These are phyloP conservation scores for Centropus unirufus DNA, from an alignment of 2,113 vertebrate genomes.

Conservation along the genomic window DNA sequence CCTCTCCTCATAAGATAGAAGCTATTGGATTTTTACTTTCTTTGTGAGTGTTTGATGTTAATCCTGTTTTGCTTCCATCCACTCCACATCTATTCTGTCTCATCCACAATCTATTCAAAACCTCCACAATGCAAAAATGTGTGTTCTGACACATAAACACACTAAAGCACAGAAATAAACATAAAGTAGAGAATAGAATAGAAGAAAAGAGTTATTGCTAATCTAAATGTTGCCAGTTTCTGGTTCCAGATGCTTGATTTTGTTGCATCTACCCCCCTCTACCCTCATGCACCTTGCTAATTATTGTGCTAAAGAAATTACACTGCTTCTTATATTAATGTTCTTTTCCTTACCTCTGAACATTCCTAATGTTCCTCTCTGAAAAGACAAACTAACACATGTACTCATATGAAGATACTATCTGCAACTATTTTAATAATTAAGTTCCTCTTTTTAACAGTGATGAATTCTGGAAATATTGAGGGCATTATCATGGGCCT, in stretches of 20 bases:
- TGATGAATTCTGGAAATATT: neutral
- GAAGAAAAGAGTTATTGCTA: neutral
- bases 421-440: neutral
- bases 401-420: accelerated
- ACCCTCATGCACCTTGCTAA: accelerated
- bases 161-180: neutral
- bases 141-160: neutral
- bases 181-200: neutral
- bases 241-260: neutral
- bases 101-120: neutral
- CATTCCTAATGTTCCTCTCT: neutral
- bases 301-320: neutral
- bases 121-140: neutral
- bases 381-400: neutral
- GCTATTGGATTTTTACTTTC: neutral
- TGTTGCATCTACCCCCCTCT: neutral
- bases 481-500: neutral
- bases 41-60: neutral
- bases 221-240: neutral
- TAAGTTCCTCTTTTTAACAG: neutral
- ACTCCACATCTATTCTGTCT: neutral
- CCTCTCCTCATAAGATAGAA: neutral
- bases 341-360: neutral
- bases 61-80: accelerated
- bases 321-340: neutral